A percentile compares a stretch with the other conserved stretches of the same genome.
Conservation (phyloP, 30 jellyfish, hydroid and myxozoan species). For the Pseudorhiza aurosa region DNA sequence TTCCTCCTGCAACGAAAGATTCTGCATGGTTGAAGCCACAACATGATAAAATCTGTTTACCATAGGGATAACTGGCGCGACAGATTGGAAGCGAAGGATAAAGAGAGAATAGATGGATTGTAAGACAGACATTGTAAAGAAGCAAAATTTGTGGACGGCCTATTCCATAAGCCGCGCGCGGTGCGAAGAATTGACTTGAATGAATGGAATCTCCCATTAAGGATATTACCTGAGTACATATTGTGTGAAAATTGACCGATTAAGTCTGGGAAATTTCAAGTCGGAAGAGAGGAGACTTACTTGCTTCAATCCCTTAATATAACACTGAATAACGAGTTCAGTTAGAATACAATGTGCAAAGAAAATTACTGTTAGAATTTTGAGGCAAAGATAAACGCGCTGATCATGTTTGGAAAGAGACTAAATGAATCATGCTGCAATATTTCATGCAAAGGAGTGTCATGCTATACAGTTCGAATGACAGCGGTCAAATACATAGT, state of each 20-base stretch:
- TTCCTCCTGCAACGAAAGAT: background rate
- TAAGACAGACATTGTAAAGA: constrained; percentile 1
- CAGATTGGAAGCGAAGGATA: background rate
- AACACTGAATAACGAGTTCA: too few species aligned
- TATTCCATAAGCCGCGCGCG: constrained; percentile 1
- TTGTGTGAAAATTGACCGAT: background rate
- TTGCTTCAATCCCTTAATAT: too few species aligned
- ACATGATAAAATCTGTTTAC: constrained; percentile 6
- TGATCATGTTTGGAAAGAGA: too few species aligned
- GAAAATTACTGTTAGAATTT: too few species aligned
- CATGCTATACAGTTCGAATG: too few species aligned
- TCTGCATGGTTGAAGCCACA: background rate
- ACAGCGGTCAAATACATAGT: too few species aligned
- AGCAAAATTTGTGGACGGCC: background rate
- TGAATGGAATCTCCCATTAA: background rate
- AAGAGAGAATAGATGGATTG: background rate
- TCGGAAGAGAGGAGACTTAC: background rate
- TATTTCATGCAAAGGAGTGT: too few species aligned
- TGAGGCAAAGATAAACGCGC: too few species aligned
- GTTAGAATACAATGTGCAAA: too few species aligned
- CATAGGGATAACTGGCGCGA: constrained; percentile 16
- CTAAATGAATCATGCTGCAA: too few species aligned
- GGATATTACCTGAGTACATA: background rate
- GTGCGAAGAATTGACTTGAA: background rate
- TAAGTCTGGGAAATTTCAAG: background rate